Base-by-base conservation (phyloP, 2,888 invertebrate species). In the Chloroclystis v-ata region DNA sequence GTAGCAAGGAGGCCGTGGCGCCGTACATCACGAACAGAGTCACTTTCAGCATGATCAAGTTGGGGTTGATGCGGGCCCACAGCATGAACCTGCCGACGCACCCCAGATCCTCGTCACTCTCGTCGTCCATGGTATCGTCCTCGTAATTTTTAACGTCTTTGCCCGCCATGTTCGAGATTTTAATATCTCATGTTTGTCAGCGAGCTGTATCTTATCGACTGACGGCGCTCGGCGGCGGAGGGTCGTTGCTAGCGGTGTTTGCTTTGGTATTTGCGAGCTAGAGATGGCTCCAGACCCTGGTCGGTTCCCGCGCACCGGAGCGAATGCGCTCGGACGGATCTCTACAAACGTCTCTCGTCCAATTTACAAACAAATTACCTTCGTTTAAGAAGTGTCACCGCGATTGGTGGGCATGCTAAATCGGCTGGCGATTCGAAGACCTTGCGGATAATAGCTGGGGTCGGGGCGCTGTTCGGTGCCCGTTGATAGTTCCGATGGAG, bases 21-120 rank as follows among this genome's bases (percentile, higher is more conserved):
- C 95, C 95, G 72, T 94, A 95, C 90, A 94, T 92, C 63, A 95
- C 92, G 76, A 95, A 95, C 7, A 95, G 83, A 25, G 94, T 94
- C 63, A 94, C 89, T 89, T 95, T 95, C 65, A 95, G 80, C 91
- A 94, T 94, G 55, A 95, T 89, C 64, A 95, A 83, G 78, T 94
- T 93, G 40, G 93, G 92, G 77, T 95, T 95, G 60, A 95, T 91
- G 52, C 90, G 86, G 59, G 89, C 76, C 63, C 82, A 82, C 43
- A 69, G 72, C 74, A 82, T 86, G 69, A 78, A 72, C 67, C 86
- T 79, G 54, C 82, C 81, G 54, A 89, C 78, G 55, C 80, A 77
- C 42, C 80, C 77, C 28, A 72, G 58, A 28, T 80, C 71, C 35
- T 77, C 75, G 14, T 84, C 82, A 57, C 75, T 72, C 24, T 83